Evolutionary conservation across 1,140 invertebrate species (phyloP).

Genomic region (Pogonomyrmex barbatus): DNA sequence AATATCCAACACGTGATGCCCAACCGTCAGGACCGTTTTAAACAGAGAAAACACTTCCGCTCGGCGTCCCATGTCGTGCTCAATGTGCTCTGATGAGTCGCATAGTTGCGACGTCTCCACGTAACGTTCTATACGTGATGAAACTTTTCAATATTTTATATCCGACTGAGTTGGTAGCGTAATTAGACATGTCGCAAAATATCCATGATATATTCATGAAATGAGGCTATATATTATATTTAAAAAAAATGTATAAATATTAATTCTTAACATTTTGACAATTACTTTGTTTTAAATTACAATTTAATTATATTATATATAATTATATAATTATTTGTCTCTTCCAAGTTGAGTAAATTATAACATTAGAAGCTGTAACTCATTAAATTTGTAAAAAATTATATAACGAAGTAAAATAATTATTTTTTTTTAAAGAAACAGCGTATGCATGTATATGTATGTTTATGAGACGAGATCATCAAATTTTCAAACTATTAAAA

Average conservation of each 20-base stretch:
- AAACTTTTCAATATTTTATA: constrained; percentile 45
- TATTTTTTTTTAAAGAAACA: not conserved
- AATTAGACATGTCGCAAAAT: constrained; percentile 37
- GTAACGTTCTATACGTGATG: constrained; percentile 39
- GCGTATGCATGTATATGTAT: not conserved
- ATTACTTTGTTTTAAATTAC: not conserved
- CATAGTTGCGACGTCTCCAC: constrained; percentile 7
- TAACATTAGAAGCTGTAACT: not conserved
- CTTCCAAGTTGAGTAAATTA: not conserved
- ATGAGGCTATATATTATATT: not conserved
- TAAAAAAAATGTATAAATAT: not conserved
- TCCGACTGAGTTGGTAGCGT: not conserved
- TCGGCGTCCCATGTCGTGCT: not conserved
- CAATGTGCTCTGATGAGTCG: constrained; percentile 48
- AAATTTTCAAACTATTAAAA: not conserved
- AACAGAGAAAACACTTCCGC: constrained; percentile 43
- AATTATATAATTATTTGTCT: not conserved
- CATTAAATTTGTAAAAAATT: not conserved
- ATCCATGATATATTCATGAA: not conserved
- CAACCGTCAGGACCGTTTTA: constrained; percentile 27
- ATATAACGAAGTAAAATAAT: not conserved
- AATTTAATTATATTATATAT: not conserved
- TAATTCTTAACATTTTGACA: not conserved
- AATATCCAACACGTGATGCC: not conserved
- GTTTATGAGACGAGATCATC: not conserved